Conservation (phyloP, 2,888 invertebrate genomes). For the Orchesellides sinensis region DNA sequence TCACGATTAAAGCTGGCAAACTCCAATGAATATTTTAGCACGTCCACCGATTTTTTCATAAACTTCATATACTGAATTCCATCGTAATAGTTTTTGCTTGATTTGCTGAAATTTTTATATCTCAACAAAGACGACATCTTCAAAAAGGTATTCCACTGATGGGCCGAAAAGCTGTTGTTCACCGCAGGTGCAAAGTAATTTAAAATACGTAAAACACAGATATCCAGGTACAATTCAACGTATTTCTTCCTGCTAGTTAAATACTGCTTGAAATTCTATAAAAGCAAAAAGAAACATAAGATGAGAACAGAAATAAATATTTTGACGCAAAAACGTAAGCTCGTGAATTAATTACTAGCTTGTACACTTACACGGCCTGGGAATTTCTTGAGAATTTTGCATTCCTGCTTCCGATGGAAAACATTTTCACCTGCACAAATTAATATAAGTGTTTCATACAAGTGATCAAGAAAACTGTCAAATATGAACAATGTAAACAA, state of each 20-base stretch:
- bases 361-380: not conserved
- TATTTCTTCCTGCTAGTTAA: constrained; percentile 5
- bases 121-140: not conserved
- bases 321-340: not conserved
- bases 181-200: not conserved
- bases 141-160: not conserved
- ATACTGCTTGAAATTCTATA: constrained; percentile 8
- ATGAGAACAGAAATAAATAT: not conserved
- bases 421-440: not conserved
- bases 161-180: not conserved
- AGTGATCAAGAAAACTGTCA: not conserved
- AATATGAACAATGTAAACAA: not conserved
- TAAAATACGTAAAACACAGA: constrained; percentile 28
- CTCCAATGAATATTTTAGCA: constrained; percentile 9
- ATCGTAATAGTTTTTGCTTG: constrained; percentile 4
- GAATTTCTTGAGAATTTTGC: constrained; percentile 1
- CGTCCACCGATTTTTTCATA: constrained; percentile 17
- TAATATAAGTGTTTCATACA: not conserved
- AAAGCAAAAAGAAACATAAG: not conserved
- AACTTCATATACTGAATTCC: constrained; percentile 18
- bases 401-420: not conserved
- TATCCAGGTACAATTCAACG: constrained; percentile 28
- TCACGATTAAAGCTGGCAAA: constrained; percentile 9
- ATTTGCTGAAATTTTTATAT: constrained; percentile 17
- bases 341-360: not conserved